A percentile compares a stretch with the other conserved stretches of the same genome.
phyloP scores from a whole-genome alignment of 2,888 invertebrate genomes.

The Protophormia terraenovae region DNA sequence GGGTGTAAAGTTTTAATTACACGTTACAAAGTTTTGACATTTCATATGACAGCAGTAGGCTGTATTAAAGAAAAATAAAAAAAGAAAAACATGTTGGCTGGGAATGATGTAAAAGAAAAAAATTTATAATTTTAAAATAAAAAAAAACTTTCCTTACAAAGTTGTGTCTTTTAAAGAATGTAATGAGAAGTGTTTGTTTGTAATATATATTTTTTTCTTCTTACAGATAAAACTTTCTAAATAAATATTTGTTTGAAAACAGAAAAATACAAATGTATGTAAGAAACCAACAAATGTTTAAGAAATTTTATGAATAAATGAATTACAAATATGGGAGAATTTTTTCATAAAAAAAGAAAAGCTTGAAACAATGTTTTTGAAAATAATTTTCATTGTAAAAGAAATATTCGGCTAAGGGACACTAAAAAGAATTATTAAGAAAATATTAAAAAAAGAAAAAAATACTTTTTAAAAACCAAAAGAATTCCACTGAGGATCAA shows the following conservation, averaged over 20 bases:
- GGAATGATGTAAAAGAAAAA: constrained; percentile 28
- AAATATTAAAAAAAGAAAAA: neutral
- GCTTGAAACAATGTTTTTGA: constrained; percentile 1
- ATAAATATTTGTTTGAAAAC: constrained; percentile 62
- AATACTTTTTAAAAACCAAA: too few species aligned
- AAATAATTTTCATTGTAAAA: too few species aligned
- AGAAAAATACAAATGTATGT: neutral
- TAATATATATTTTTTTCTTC: constrained; percentile 11
- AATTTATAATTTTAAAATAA: constrained; percentile 11
- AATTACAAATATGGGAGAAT: constrained; percentile 61
- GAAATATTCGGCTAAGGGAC: too few species aligned
- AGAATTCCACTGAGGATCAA: too few species aligned
- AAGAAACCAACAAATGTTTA: constrained; percentile 25
- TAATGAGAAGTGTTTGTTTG: constrained; percentile 31
- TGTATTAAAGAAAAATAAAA: neutral
- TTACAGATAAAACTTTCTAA: constrained; percentile 63
- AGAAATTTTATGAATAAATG: constrained; percentile 61
- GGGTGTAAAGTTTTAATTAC: constrained; percentile 58
- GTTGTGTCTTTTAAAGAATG: constrained; percentile 45
- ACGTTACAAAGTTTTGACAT: constrained; percentile 38
- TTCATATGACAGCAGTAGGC: constrained; percentile 22
- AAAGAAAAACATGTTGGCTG: neutral
- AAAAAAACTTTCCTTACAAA: constrained; percentile 54
- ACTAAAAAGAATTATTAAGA: too few species aligned
- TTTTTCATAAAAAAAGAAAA: neutral